Evolutionary conservation across 2,113 vertebrate genomes (phyloP), one percentile per base, ranked within the genome.

Genomic region (Laterallus jamaicensis): DNA sequence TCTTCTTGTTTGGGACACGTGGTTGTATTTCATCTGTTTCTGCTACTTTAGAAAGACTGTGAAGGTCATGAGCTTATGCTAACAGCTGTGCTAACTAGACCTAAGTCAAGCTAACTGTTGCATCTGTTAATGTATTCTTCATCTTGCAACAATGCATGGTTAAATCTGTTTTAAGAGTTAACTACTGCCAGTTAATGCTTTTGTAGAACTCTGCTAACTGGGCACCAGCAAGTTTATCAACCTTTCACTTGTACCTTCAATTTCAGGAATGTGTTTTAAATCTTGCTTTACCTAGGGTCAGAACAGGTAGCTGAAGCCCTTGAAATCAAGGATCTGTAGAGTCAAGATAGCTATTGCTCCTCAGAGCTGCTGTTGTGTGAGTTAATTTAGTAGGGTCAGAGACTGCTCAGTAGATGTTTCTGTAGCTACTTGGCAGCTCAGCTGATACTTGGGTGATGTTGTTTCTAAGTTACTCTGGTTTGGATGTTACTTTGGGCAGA

Each of bases 221-320:
- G 55, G 15, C 44, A 66, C 92, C 75, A 74, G 40, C 58, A 69
- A 90, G 20, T 93, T 96, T 93, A 91, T 82, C 79, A 95, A 50
- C 58, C 63, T 96, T 96, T 96, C 44, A 75, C 26, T 86, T 81
- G 78, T 81, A 94, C 62, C 64, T 15, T 69, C 86, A 32, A 73
- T 90, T 94, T 90, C 52, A 93, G 55, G 83, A 82, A 40, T 13
- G 9, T 26, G 3, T 62, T 82, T 68, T 40, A 47, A 63, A 1
- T 58, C 35, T 69, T 76, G 22, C 11, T 81, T 76, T 96, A 67
- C 25, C 3, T 73, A 26, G 8, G 29, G 49, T 60, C 50, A 73
- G 42, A 80, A 15, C 15, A 84, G 31, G 12, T 84, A 44, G 39
- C 29, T 9, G n/a, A 79, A 86, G 24, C 5, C 28, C 4, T 56